A percentile compares a stretch with the other conserved stretches of the same genome.
Conservation (phyloP, 2,113 vertebrate species). For the Epinephelus cyanopodus region DNA sequence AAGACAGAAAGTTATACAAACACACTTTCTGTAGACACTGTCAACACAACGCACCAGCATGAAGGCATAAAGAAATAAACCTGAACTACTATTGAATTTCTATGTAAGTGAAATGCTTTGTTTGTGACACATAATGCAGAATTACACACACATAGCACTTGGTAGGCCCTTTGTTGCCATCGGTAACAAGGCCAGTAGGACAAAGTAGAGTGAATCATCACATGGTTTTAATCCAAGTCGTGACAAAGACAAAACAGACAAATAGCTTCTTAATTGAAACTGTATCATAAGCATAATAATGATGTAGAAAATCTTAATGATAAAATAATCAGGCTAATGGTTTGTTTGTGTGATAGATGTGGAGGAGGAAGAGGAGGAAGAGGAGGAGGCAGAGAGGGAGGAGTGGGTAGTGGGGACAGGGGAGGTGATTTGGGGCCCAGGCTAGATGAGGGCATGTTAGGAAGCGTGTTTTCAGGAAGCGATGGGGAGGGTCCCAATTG, state of each 20-base stretch:
- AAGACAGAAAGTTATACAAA: neutral
- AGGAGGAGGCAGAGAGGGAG: neutral
- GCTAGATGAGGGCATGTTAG: constrained; percentile 50
- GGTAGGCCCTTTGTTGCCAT: constrained; percentile 33
- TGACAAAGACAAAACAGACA: constrained; percentile 28
- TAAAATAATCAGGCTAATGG: constrained; percentile 8
- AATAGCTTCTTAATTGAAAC: neutral
- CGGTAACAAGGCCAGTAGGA: constrained; percentile 58
- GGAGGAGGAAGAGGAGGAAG: neutral
- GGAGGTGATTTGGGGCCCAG: constrained; percentile 40
- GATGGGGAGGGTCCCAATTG: constrained; percentile 73
- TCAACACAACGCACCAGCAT: neutral
- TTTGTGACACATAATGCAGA: constrained; percentile 2
- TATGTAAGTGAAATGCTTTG: neutral
- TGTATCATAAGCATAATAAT: neutral
- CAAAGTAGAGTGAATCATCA: constrained; percentile 51
- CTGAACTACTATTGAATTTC: neutral
- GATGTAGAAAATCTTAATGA: neutral
- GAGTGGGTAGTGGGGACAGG: neutral
- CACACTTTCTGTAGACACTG: neutral
- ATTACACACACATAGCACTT: neutral
- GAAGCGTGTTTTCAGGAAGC: constrained; percentile 60
- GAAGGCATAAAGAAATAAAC: neutral
- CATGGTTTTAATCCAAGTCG: constrained; percentile 37
- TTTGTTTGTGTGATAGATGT: constrained; percentile 4